Evolutionary conservation across 2,113 vertebrate genomes (phyloP), one percentile per base, ranked within the genome.

Genomic region (Indicator maculatus): DNA sequence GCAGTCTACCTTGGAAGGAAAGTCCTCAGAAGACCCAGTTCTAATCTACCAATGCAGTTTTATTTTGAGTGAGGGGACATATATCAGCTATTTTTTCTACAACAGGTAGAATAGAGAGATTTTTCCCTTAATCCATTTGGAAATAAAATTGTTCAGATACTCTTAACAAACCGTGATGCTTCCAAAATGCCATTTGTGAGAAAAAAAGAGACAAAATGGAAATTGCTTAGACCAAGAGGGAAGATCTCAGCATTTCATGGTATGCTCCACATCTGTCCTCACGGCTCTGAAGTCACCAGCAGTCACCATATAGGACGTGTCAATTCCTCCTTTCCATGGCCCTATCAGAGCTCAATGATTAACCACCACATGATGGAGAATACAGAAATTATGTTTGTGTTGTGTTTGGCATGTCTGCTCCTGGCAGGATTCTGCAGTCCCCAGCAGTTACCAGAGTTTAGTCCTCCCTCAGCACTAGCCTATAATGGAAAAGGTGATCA

Each of bases 271-370:
- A 1, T 21, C 38, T 23, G 33, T 12, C 8, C 0, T 0, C 2
- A 2, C 0, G 1, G 31, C 59, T 33, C 61, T 60, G 67, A 36
- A 75, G 63, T 5, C 41, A 2, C 61, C 17, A 78, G 15, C n/a
- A 47, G 52, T 7, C n/a, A 41, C 1, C 3, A 83, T 55, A 9
- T 24, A 18, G 44, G 0, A 0, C 1, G 2, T 0, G 0, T 39
- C 8, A 30, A 9, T 47, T 67, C 79, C 56, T 19, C 59, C 73
- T 16, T 50, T 16, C 19, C 45, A 13, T 0, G 0, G 56, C 41
- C 18, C 16, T 14, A 16, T 3, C 73, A 67, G 0, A 31, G 39
- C 83, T 47, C 47, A 6, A 33, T 1, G 0, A 28, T 21, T 6
- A 67, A 21, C 72, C 31, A 3, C 0, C 0, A 47, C 30, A 8